Base-by-base conservation (phyloP, 1,140 invertebrate species). In the Achroia grisella region DNA sequence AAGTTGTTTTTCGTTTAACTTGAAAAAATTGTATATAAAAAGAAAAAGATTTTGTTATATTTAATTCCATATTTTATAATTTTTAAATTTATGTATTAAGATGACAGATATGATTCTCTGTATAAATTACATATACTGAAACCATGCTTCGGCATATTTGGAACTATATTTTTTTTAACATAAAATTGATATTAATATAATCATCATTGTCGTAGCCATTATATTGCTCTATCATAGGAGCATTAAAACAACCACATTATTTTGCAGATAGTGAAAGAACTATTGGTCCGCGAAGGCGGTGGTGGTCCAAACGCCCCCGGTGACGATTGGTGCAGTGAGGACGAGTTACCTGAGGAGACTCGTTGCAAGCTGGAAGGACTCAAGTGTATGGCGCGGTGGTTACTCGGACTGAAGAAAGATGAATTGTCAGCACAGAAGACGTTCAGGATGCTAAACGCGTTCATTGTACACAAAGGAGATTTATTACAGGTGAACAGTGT, bases 381-480 rank as follows among this genome's bases (percentile, higher is more conserved):
- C 52, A 99, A 99, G 78, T 93, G 97, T 48, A 97, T 99, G 92
- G 96, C 96, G 1, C 89, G 97, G 17, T 99, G 97, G 97, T 86
- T 99, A 9, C 82, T 98, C 27, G 97, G 97, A 0, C 80, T 98
- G 4, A 97, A 97, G 83, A 91, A 91, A 37, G 94, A 97, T 63
- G 92, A 92, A 48, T 89, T 96, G 30, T 95, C 95, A 0, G 96
- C 95, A 0, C 94, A 96, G 71, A 98, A 98, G 74, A 98, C 97
- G 8, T 95, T 99, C 75, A 89, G 96, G 39, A 95, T 98, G 90
- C 83, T 98, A 2, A 94, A 93, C 58, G 95, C 95, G 0, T 95
- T 97, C 58, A 93, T 98, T 35, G 90, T 93, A 49, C 94, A 97
- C 74, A 94, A 95, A 62, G 96, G 96, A 5, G 95, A 97, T 83